Conservation (phyloP, 2,888 invertebrate genomes). For the Tigriopus californicus region DNA sequence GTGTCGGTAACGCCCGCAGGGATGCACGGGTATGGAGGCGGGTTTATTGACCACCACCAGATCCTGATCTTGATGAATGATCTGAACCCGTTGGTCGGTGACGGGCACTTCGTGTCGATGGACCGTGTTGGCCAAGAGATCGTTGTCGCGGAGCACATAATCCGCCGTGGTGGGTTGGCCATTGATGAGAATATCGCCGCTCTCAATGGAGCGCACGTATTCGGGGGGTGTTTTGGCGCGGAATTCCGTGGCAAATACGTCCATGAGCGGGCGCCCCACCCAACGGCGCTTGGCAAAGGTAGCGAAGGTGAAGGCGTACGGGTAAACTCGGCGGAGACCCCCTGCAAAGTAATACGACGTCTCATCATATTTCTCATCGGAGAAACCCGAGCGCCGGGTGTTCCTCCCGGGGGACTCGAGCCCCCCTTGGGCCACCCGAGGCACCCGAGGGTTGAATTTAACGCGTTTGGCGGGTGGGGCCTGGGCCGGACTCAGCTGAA, state of each 20-base stretch:
- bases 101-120: slow-evolving; percentile 99
- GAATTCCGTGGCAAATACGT: slow-evolving; percentile 82
- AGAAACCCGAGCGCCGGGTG: slow-evolving; percentile 21
- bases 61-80: slow-evolving; percentile 95
- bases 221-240: slow-evolving; percentile 76
- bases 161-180: slow-evolving; percentile 76
- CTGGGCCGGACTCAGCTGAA: too few species aligned
- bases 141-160: slow-evolving; percentile 79
- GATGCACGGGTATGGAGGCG: slow-evolving; percentile 96
- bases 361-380: slow-evolving; percentile 22
- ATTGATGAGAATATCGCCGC: slow-evolving; percentile 79
- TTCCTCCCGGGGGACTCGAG: too few species aligned
- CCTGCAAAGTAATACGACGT: slow-evolving; percentile 29
- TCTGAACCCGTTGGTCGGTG: slow-evolving; percentile 84
- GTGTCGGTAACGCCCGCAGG: slow-evolving; percentile 91
- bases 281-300: slow-evolving; percentile 90
- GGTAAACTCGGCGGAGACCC: slow-evolving; percentile 83
- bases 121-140: slow-evolving; percentile 73
- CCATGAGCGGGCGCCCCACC: slow-evolving; percentile 79
- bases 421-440: too few species aligned
- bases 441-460: too few species aligned
- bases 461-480: too few species aligned
- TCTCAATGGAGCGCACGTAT: slow-evolving; percentile 72
- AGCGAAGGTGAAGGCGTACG: slow-evolving; percentile 89
- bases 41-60: slow-evolving; percentile 99